Percentiles rank a stretch among this genome's conserved stretches.
These are phyloP conservation scores for Agriopis aurantiaria DNA, from an alignment of 2,888 invertebrate genomes.

Conservation along the genomic window DNA sequence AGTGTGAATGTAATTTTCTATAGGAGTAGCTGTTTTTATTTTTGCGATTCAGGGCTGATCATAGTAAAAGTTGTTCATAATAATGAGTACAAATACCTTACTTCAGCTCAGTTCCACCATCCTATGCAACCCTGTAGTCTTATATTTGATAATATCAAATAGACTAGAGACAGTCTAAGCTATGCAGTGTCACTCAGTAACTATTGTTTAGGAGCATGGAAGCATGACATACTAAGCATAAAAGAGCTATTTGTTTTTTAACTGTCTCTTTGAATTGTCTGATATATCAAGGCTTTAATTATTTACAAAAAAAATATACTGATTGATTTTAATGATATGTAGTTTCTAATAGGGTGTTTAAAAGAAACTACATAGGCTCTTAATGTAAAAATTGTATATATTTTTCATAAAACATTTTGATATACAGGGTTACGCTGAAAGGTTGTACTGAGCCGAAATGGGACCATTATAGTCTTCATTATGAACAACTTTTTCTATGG, in stretches of 20 bases:
- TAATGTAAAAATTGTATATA: constrained; percentile 10
- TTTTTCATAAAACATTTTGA: constrained; percentile 8
- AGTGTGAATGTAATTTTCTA: too few species aligned
- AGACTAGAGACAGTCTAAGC: not conserved
- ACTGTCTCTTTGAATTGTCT: not conserved
- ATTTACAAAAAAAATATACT: not conserved
- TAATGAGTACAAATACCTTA: too few species aligned
- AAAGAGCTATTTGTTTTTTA: not conserved
- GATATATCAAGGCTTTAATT: not conserved
- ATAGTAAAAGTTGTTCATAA: too few species aligned
- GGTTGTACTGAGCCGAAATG: too few species aligned
- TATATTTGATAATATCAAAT: not conserved
- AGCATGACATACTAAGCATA: constrained; percentile 9
- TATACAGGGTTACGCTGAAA: not conserved
- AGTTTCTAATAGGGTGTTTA: constrained; percentile 21
- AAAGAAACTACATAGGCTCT: constrained; percentile 36
- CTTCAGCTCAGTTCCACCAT: too few species aligned
- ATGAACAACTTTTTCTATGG: too few species aligned
- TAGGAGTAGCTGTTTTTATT: too few species aligned
- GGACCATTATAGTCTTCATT: too few species aligned
- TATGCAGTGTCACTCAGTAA: constrained; percentile 8
- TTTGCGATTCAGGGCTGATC: too few species aligned
- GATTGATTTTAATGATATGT: not conserved
- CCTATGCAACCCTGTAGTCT: too few species aligned
- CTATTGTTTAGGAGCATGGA: constrained; percentile 11